Evolutionary conservation across 2,113 vertebrate species (phyloP), one percentile per base, ranked within the genome.

Genomic region (Bettongia penicillata): DNA sequence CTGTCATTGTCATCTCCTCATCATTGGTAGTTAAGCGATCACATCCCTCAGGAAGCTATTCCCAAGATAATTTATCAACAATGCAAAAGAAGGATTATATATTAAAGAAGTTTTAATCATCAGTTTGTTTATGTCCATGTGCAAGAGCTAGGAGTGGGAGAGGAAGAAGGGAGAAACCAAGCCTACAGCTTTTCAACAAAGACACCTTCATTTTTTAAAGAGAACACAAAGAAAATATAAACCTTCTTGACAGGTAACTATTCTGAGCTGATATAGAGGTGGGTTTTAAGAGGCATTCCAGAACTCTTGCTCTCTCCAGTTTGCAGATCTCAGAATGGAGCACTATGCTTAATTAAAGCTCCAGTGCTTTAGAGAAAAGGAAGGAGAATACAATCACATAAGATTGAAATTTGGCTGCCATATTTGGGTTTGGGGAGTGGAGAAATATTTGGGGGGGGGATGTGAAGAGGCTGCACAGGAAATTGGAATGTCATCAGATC

Each of bases 351-450:
- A 94, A 93, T 89, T 91, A 95, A 98, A 49, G 91, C 48, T 94
- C 94, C 53, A 84, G 37, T 95, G 96, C 96, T 97, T 96, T 95
- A 91, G 94, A 97, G 95, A 90, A 94, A 96, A 94, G 26, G 77
- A 97, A 97, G 96, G 93, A 84, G 19, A 43, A n/a, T 84, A 43
- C 68, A 84, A 84, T 8, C 94, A 51, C 51, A 0, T 55, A 95
- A 95, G 96, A 97, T 53, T 96, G 94, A 96, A 95, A 95, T 43
- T 94, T 95, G 92, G 92, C 93, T 95, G 50, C 96, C 89, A 91
- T 97, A 43, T 84, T 84, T 23, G 68, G n/a, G n/a, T 84, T 84
- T 84, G 68, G 68, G 68, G 68, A 84, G n/a, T 6, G n/a, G n/a
- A 77, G 14, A 84, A 84, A 84, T 84, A 43, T 84, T 84, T 84